These are phyloP conservation scores for Oikopleura albicans DNA, from an alignment of 23 tunicate species.

Conservation along the genomic window DNA sequence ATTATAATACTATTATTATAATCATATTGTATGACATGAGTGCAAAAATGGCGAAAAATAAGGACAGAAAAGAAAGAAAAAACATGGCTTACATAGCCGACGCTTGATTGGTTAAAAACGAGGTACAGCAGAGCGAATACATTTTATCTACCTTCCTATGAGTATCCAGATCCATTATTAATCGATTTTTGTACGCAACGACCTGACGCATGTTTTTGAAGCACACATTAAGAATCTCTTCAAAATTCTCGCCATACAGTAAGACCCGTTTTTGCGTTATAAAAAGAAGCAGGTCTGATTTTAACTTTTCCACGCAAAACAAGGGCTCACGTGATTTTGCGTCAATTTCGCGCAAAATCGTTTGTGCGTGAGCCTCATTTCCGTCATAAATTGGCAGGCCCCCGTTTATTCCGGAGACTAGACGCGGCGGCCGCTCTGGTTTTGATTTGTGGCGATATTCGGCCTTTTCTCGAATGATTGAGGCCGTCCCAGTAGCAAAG, in stretches of 20 bases:
- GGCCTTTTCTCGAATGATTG: not conserved
- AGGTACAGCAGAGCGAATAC: too few species aligned
- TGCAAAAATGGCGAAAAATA: too few species aligned
- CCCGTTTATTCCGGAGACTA: not conserved
- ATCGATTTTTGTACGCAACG: not conserved
- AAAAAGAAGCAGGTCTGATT: not conserved
- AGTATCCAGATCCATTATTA: not conserved
- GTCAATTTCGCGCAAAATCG: not conserved
- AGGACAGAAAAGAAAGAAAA: too few species aligned
- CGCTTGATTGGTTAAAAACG: too few species aligned
- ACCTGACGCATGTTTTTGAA: not conserved
- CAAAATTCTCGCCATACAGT: not conserved
- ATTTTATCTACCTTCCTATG: not conserved
- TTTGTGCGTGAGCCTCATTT: not conserved
- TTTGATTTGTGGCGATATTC: not conserved
- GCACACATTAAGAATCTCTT: not conserved
- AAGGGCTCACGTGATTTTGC: not conserved
- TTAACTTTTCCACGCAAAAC: not conserved
- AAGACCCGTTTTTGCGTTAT: not conserved
- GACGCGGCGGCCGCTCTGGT: not conserved
- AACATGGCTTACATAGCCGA: too few species aligned
- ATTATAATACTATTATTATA: too few species aligned
- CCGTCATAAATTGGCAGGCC: conserved; percentile 8
- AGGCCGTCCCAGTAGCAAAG: not conserved
- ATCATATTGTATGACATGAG: too few species aligned